Evolutionary conservation across 2,113 vertebrate genomes (phyloP).

Genomic region (Peromyscus polionotus): DNA sequence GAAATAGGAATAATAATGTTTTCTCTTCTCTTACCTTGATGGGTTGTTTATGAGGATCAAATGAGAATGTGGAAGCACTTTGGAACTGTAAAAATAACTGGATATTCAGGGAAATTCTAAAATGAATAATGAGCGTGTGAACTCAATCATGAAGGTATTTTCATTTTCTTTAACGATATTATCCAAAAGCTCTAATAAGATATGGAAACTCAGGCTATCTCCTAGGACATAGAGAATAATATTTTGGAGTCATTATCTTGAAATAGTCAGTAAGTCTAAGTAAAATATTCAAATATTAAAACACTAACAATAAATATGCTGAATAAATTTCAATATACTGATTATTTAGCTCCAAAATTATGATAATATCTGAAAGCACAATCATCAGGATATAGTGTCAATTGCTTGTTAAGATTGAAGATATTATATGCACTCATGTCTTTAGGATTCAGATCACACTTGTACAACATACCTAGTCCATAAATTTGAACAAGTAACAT

Average conservation of each 20-base stretch:
- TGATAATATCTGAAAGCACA: slow-evolving; percentile 28
- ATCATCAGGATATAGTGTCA: neutral
- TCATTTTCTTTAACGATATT: slow-evolving; percentile 62
- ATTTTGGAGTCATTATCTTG: neutral
- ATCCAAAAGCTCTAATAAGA: slow-evolving; percentile 26
- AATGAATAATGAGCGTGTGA: slow-evolving; percentile 60
- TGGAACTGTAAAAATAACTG: slow-evolving; percentile 55
- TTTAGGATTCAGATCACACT: neutral
- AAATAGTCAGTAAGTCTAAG: neutral
- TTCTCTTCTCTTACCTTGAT: slow-evolving; percentile 58
- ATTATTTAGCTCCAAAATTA: neutral
- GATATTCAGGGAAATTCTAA: slow-evolving; percentile 34
- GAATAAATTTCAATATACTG: neutral
- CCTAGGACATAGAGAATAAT: slow-evolving; percentile 2
- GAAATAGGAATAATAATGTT: slow-evolving; percentile 63
- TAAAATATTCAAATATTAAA: neutral
- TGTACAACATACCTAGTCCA: neutral
- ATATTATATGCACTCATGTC: neutral
- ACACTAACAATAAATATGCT: neutral
- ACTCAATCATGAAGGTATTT: slow-evolving; percentile 37
- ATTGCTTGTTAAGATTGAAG: slow-evolving; percentile 1
- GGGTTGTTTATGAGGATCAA: slow-evolving; percentile 61
- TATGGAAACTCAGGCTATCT: neutral
- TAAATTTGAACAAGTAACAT: slow-evolving; percentile 10
- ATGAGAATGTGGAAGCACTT: slow-evolving; percentile 63